Base-by-base conservation (phyloP, 2,888 invertebrate genomes). In the Mythimna ferrago region DNA sequence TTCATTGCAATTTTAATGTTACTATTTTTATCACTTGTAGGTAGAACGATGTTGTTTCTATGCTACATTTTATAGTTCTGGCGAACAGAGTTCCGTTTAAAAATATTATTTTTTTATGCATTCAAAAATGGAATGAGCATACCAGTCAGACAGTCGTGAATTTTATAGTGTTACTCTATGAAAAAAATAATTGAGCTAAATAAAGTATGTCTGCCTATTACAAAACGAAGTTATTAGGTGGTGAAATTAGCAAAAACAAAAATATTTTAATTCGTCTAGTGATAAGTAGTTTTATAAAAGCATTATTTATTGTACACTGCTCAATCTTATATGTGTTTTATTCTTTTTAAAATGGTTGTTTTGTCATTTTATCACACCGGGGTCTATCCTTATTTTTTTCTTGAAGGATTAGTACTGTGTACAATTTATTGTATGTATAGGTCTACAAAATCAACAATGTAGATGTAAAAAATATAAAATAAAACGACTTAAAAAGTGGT, bases 251-350 rank as follows among this genome's bases (percentile, higher is more conserved):
- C 62, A 64, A 78, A 60, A 74, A 66, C 65, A 63, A 66, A 71
- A 68, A 64, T 87, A 67, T 76, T 85, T 80, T 71, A 78, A 71
- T 85, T 78, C 76, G 54, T 82, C 63, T 87, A 89, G 85, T 69
- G 86, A 89, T 93, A 92, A 91, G 90, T 93, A 92, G 92, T 91
- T 93, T 91, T 91, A 89, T 91, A 88, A 86, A 72, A 83, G 80
- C 87, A 87, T 88, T 92, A 91, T 92, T 92, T 92, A 90, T 91
- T 91, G 84, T 90, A 89, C 90, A 88, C 88, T 92, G 94, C 93
- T 94, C 93, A 93, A 94, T 90, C 83, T 89, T 90, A 75, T 89
- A 86, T 88, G 70, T 84, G 86, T 84, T 87, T 86, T 83, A 81
- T 83, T 87, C 76, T 87, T 85, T 79, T 78, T 86, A 69, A 64